These are phyloP conservation scores for Scylla paramamosain DNA, from an alignment of 1,140 invertebrate genomes.

Conservation along the genomic window DNA sequence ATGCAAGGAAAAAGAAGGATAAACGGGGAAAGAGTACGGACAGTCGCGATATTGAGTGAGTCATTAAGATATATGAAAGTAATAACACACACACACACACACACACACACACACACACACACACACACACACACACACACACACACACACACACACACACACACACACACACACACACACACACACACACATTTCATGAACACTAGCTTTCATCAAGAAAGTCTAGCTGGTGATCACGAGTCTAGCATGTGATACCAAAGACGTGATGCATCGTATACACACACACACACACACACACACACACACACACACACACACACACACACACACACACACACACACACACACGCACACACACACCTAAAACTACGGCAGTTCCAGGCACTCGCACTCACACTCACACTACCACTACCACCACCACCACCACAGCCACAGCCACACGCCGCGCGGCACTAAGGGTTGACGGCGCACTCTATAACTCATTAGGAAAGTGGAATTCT, in stretches of 20 bases:
- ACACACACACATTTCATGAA: neutral
- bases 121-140: conserved; percentile 13
- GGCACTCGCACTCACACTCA: conserved; percentile 6
- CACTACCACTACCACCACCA: neutral
- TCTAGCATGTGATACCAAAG: too few species aligned
- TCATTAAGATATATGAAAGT: too few species aligned
- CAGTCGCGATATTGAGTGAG: neutral
- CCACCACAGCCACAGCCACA: neutral
- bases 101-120: conserved; percentile 44
- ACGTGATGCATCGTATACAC: neutral
- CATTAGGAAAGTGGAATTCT: conserved; percentile 5
- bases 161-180: conserved; percentile 29
- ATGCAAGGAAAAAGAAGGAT: neutral
- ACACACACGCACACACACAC: conserved; percentile 25
- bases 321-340: conserved; percentile 39
- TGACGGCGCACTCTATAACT: neutral
- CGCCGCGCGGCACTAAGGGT: neutral
- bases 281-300: neutral
- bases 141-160: conserved; percentile 48
- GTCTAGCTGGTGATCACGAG: too few species aligned
- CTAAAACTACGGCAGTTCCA: neutral
- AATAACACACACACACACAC: neutral
- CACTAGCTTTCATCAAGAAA: too few species aligned
- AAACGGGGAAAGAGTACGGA: neutral
- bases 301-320: neutral